Evolutionary conservation across 2,113 vertebrate species (phyloP).

Genomic region (Daboia siamensis): DNA sequence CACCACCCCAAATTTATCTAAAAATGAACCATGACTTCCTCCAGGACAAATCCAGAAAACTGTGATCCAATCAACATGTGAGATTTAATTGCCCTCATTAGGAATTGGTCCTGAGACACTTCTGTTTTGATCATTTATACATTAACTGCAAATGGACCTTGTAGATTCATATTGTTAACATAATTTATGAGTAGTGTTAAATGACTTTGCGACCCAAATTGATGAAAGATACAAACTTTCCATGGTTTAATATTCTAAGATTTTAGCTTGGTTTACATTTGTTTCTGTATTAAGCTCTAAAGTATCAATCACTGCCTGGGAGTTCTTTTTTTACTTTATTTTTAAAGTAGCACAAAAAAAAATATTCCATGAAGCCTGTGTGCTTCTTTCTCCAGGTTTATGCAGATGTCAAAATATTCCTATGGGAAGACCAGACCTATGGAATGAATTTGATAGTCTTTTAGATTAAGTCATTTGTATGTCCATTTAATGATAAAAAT

Average conservation of each 20-base stretch:
- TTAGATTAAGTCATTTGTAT: constrained; percentile 43
- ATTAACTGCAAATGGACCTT: constrained; percentile 35
- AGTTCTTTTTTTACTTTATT: not conserved
- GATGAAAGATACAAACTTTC: constrained; percentile 23
- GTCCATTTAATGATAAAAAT: constrained; percentile 24
- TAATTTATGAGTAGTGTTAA: constrained; percentile 47
- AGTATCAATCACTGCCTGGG: not conserved
- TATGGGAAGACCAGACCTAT: not conserved
- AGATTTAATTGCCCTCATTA: not conserved
- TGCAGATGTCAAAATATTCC: constrained; percentile 1
- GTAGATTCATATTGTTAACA: constrained; percentile 43
- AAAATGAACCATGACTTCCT: not conserved
- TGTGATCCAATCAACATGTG: not conserved
- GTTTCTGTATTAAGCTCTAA: not conserved
- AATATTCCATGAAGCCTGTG: not conserved
- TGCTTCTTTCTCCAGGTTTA: constrained; percentile 24
- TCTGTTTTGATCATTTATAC: constrained; percentile 32
- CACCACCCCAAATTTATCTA: not conserved
- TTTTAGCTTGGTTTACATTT: constrained; percentile 17
- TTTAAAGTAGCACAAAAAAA: not conserved
- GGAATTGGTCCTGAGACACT: not conserved
- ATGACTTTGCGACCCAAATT: constrained; percentile 40
- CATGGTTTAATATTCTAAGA: not conserved
- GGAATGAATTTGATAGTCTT: constrained; percentile 36
- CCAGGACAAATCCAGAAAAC: not conserved